Base-by-base conservation (phyloP, 2,888 invertebrate species). In the Eupithecia pulchellata region DNA sequence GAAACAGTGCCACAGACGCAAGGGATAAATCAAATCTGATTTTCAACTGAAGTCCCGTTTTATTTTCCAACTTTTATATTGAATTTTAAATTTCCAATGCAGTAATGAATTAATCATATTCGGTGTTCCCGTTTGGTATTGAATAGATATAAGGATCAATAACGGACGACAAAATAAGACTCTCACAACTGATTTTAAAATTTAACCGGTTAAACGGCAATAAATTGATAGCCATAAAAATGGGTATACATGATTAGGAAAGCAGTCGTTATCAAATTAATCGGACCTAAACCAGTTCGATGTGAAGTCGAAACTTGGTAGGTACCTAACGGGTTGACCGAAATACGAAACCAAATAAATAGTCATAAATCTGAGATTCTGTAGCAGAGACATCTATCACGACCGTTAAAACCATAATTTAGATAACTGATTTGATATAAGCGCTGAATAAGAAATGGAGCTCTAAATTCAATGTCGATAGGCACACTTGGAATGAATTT, bases 201-300 rank as follows among this genome's bases (percentile, higher is more conserved):
- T 64, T 20, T 32, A 20, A 64, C 30, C n/a, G 60, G 67, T 68
- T 61, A 32, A 34, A 58, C n/a, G 20, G 6, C 52, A 57, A 34
- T 11, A 36, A 39, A 72, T 72, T 70, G 64, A 71, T 66, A 57
- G 47, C 52, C 63, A 4, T 13, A 61, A 39, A 70, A 61, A 55
- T 58, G 66, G 29, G 55, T 42, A 69, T 52, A 55, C 47, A 73
- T 71, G 66, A 75, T 76, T 68, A 73, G 64, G 57, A 72, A 75
- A 73, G 71, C 42, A 11, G 67, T 67, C 64, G 72, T 71, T 34
- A 76, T 79, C 79, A 78, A 76, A 74, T 70, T 69, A 79, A 78
- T 80, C 77, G 78, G 77, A 81, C 77, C 74, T 77, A 79, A 86
- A 83, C 82, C 78, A 78, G 85, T 82, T 77, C 72, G 75, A 69